Conservation (phyloP, 2,888 invertebrate genomes). For the Malthinus seriepunctatus region DNA sequence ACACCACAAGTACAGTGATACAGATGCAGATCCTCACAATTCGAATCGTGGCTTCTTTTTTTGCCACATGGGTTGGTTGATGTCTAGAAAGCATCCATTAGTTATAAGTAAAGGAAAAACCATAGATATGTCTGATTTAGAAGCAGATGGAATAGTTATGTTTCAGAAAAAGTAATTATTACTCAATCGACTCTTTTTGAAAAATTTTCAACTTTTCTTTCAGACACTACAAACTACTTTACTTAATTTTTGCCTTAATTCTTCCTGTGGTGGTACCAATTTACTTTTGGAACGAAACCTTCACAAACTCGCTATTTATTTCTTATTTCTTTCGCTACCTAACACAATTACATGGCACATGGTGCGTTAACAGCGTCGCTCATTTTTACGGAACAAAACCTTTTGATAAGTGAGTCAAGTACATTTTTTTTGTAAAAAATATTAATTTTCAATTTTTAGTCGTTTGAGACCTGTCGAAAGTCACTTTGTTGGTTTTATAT, state of each 20-base stretch:
- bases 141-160: conserved; percentile 71
- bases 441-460: conserved; percentile 45
- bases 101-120: conserved; percentile 66
- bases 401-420: conserved; percentile 73
- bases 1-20: conserved; percentile 78
- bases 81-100: conserved; percentile 77
- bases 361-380: conserved; percentile 82
- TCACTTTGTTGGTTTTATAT: conserved; percentile 62
- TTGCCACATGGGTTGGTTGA: conserved; percentile 85
- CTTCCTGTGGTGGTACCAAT: conserved; percentile 69
- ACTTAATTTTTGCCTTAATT: conserved; percentile 61
- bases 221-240: conserved; percentile 69
- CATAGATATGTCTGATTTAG: conserved; percentile 77
- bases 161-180: conserved; percentile 72
- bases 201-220: conserved; percentile 41
- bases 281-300: conserved; percentile 69
- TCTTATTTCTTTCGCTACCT: conserved; percentile 66
- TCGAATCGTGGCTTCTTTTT: conserved; percentile 84
- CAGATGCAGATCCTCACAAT: conserved; percentile 81
- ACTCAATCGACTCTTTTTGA: neutral
- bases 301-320: conserved; percentile 63
- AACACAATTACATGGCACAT: conserved; percentile 71
- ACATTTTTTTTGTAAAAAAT: too few species aligned
- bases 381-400: conserved; percentile 79
- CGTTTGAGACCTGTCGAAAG: conserved; percentile 67